phyloP scores from a whole-genome alignment of 2,113 vertebrate genomes.

The Poeciliopsis prolifica region DNA sequence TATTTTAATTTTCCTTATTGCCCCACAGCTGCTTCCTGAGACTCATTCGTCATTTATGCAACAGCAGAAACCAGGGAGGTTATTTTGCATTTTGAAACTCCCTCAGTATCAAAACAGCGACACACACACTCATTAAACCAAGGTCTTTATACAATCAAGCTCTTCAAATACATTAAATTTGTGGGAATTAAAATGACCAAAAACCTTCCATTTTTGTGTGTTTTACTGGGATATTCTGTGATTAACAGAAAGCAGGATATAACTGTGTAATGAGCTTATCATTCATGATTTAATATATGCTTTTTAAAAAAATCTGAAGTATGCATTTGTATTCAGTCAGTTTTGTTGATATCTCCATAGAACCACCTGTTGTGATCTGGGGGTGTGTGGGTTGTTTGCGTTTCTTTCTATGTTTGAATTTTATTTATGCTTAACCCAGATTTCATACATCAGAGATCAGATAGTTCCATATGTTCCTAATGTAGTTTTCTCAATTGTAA shows the following conservation, averaged over 20 bases:
- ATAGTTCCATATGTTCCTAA: no score
- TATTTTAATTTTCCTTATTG: slow-evolving; percentile 31
- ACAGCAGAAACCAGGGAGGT: slow-evolving; percentile 25
- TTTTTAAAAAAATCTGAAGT: no score
- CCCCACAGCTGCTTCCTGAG: slow-evolving; percentile 36
- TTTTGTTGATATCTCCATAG: neutral
- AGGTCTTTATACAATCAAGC: neutral
- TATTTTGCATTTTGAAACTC: slow-evolving; percentile 26
- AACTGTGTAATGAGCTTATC: neutral
- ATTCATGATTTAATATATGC: neutral
- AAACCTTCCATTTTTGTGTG: neutral
- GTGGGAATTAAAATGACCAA: neutral
- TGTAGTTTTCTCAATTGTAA: no score
- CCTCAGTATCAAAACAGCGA: slow-evolving; percentile 11
- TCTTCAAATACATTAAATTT: neutral
- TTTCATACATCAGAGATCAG: no score
- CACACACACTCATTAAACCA: neutral
- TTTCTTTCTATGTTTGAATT: no score
- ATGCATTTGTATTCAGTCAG: neutral
- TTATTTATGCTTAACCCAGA: no score
- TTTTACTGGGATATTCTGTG: neutral
- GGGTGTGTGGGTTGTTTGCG: no score
- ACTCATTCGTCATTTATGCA: slow-evolving; percentile 29
- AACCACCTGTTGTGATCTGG: neutral
- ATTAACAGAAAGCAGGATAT: neutral